Base-by-base conservation (phyloP, 2,797 vertebrate genomes). In the Gephyroberyx darwinii region DNA sequence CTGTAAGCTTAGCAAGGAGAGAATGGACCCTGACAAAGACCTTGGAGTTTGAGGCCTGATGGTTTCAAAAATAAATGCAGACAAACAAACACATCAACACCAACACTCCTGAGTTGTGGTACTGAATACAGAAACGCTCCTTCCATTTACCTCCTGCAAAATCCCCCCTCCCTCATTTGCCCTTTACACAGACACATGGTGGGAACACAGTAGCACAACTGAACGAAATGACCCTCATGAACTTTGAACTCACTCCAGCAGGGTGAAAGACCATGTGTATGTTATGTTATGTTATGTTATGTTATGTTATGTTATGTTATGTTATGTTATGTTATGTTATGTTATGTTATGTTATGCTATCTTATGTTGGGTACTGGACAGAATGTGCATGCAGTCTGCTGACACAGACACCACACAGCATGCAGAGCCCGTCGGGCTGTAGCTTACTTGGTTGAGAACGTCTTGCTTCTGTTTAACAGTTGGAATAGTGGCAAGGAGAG, bases 381-480 rank as follows among this genome's bases (percentile, higher is more conserved):
- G 65, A 67, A 82, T 77, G 86, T 75, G 59, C 93, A 94, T 94
- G 92, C 91, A 91, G 85, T 80, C 86, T 81, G 88, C 83, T 53
- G 75, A 92, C 89, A 93, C 80, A 88, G 65, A 88, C 87, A 91
- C 81, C 84, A 93, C 88, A 92, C 77, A 84, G 79, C 93, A 94
- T 93, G 92, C 92, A 94, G 86, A 84, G 88, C 86, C 79, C 85
- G 16, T 56, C 69, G 71, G 81, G 78, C 72, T 31, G 69, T 77
- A 78, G 83, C 94, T 95, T 95, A 95, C 95, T 95, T 95, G 94
- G 88, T 92, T 95, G 78, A 95, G 93, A 93, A 95, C 92, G 78
- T 95, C 95, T 90, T 95, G 94, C 92, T 94, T 95, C 95, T 95
- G 92, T 92, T 87, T 86, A 79, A 87, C 83, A 85, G 83, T 88